Percentiles rank a stretch among this genome's conserved stretches.
phyloP scores from a whole-genome alignment of 2,888 invertebrate species.

The Iselma pallidipennis region DNA sequence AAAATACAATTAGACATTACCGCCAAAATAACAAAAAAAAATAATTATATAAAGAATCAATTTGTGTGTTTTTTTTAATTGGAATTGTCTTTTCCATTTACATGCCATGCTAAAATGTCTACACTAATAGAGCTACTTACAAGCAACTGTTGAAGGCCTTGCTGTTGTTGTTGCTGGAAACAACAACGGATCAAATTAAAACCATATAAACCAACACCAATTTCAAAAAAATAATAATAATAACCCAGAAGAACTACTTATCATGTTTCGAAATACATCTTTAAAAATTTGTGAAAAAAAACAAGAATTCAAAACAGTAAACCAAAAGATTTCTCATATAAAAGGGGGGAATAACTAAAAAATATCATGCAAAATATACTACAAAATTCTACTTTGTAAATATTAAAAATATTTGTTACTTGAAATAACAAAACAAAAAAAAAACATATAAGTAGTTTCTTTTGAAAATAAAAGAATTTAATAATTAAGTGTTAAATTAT shows the following conservation, averaged over 20 bases:
- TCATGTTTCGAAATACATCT: conserved; percentile 22
- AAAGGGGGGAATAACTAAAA: conserved; percentile 8
- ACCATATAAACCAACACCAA: conserved; percentile 42
- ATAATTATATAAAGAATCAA: neutral
- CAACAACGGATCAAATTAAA: conserved; percentile 53
- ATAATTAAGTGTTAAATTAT: conserved; percentile 4
- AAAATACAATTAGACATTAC: neutral
- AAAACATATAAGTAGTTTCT: conserved; percentile 25
- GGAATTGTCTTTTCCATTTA: neutral
- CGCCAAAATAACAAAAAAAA: neutral
- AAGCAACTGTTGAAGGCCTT: conserved; percentile 89
- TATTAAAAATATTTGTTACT: neutral
- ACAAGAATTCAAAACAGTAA: neutral
- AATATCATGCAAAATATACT: conserved; percentile 20
- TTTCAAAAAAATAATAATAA: conserved; percentile 27
- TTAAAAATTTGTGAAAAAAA: neutral
- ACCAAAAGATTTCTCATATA: conserved; percentile 6
- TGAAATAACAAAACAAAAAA: neutral
- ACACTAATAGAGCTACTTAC: conserved; percentile 67
- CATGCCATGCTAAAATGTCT: conserved; percentile 28
- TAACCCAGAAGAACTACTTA: conserved; percentile 18
- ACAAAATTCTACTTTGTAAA: conserved; percentile 1
- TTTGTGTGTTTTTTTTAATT: neutral
- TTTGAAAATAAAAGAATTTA: neutral
- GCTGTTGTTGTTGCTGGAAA: conserved; percentile 88